Evolutionary conservation across 2,797 vertebrate genomes (phyloP), one percentile per base, ranked within the genome.

Genomic region (Crocidura indochinensis): DNA sequence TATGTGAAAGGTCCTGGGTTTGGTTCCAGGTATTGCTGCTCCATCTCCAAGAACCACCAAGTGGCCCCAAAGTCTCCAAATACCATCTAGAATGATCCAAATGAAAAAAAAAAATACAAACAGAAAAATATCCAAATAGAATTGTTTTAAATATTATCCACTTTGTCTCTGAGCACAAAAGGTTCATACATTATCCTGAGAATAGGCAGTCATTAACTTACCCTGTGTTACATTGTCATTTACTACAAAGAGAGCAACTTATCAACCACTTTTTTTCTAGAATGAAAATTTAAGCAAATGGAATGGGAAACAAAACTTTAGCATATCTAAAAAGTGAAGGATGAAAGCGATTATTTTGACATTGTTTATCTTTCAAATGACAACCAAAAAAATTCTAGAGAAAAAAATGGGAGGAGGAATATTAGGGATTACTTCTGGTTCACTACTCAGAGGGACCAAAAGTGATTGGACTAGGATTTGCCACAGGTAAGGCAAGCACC

Each of bases 251-350:
- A 88, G 9, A 60, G 24, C 27, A 78, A 47, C 17, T 38, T 92
- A 26, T 27, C 8, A 86, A 77, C 56, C 56, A 76, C 38, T 64
- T 87, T 10, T 17, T 75, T 85, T 31, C 95, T 26, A 69, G 65
- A 73, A 73, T 72, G 24, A 87, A 38, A 93, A 87, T 44, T 87
- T 38, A 94, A 44, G 12, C 10, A 90, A 65, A 17, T 46, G 8
- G 62, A 95, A 93, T 47, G 2, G 64, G 44, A 90, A 71, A 87
- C 14, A 82, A 88, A 94, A 94, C 64, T 87, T 71, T 53, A 90
- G 14, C 29, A 14, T 94, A 81, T 75, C n/a, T 17, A 17, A 47
- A 91, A 96, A 64, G n/a, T 91, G 31, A 92, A 88, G 68, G 14
- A 89, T 68, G 31, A 29, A 46, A 92, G 85, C 92, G 38, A 88